phyloP scores from a whole-genome alignment of 2,113 vertebrate genomes.

The Pipa parva region DNA sequence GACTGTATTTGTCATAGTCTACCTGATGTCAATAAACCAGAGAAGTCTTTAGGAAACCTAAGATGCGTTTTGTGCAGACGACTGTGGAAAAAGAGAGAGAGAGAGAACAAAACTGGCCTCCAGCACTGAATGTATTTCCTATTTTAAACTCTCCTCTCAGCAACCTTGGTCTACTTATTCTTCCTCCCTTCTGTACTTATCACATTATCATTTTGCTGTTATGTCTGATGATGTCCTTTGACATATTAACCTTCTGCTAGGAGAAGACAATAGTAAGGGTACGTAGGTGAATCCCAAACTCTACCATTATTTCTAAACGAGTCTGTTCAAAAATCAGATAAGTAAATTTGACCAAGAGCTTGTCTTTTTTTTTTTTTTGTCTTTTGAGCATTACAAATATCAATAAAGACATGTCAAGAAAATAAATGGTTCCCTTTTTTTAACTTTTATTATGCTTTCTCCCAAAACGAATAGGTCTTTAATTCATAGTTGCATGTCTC shows the following conservation, averaged over 20 bases:
- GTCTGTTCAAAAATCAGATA: neutral
- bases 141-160: conserved; percentile 40
- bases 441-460: neutral
- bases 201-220: conserved; percentile 21
- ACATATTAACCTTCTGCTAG: conserved; percentile 5
- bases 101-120: conserved; percentile 43
- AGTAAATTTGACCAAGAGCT: neutral
- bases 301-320: neutral
- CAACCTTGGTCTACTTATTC: conserved; percentile 38
- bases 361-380: too few species aligned
- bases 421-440: neutral
- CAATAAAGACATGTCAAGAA: neutral
- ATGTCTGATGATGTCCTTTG: neutral
- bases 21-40: conserved; percentile 37
- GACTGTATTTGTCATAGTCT: neutral
- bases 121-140: conserved; percentile 34
- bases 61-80: conserved; percentile 40
- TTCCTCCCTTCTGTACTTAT: conserved; percentile 21
- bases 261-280: neutral
- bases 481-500: neutral
- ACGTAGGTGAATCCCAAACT: neutral
- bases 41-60: conserved; percentile 42
- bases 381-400: neutral
- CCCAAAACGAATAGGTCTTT: too few species aligned
- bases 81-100: conserved; percentile 10